Evolutionary conservation across 1,140 invertebrate species (phyloP).

Genomic region (Adoxophyes honmai): DNA sequence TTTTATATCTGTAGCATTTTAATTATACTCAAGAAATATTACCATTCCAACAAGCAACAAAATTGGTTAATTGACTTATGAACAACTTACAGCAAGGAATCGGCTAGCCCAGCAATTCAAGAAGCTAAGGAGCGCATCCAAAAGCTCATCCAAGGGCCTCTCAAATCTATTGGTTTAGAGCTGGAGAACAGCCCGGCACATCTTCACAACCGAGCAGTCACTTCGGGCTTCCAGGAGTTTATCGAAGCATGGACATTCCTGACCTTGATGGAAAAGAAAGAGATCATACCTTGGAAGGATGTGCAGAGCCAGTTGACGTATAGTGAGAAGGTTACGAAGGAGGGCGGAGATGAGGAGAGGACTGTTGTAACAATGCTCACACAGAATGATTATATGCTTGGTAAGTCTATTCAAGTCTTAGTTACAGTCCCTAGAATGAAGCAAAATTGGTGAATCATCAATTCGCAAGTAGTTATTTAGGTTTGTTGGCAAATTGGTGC

Average conservation of each 20-base stretch:
- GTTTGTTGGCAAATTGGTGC: no score
- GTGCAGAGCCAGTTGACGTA: conserved; percentile 51
- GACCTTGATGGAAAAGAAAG: conserved; percentile 53
- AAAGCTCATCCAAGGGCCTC: conserved; percentile 79
- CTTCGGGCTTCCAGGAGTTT: conserved; percentile 90
- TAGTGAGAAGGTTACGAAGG: conserved; percentile 28
- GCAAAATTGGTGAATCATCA: no score
- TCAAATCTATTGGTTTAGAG: conserved; percentile 85
- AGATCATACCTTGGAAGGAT: conserved; percentile 49
- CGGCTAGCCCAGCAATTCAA: conserved; percentile 76
- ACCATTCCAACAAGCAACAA: no score
- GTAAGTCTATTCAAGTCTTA: conserved; percentile 39
- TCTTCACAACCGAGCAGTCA: conserved; percentile 86
- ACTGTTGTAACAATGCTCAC: conserved; percentile 68
- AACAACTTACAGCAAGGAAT: conserved; percentile 74
- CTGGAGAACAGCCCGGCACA: conserved; percentile 84
- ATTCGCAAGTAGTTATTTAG: no score
- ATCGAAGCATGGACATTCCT: conserved; percentile 85
- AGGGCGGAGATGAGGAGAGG: conserved; percentile 30
- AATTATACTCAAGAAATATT: no score
- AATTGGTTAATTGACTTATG: no score
- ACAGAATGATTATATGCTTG: conserved; percentile 87
- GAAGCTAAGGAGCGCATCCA: conserved; percentile 83
- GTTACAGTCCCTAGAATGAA: no score
- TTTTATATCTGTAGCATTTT: no score